Conservation (phyloP, 2,888 invertebrate genomes). For the Palloptera scutellata region DNA sequence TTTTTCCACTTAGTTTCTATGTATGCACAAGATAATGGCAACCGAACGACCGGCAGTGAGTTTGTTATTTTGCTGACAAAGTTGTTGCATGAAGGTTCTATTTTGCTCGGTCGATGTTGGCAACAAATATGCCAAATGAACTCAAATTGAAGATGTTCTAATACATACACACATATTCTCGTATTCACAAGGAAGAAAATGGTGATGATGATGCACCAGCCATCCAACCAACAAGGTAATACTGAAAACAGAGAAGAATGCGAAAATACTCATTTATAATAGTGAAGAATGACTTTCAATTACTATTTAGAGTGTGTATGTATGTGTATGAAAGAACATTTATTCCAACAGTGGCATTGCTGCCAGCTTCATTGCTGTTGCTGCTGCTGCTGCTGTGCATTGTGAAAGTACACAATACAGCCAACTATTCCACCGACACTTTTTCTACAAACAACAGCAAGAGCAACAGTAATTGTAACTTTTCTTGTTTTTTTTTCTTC, state of each 20-base stretch:
- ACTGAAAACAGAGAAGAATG: slow-evolving; percentile 8
- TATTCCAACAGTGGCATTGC: not conserved
- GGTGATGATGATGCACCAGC: not conserved
- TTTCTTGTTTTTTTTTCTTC: not conserved
- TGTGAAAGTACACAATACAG: no score
- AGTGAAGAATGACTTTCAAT: slow-evolving; percentile 39
- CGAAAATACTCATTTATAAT: slow-evolving; percentile 37
- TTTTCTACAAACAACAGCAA: no score
- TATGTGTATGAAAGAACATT: not conserved
- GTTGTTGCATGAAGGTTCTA: slow-evolving; percentile 5
- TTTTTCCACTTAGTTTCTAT: no score
- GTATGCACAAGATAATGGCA: no score
- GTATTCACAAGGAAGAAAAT: not conserved
- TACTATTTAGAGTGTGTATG: slow-evolving; percentile 25
- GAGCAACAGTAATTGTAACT: not conserved
- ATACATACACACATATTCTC: no score
- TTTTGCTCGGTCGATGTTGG: slow-evolving; percentile 3
- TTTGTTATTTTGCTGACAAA: slow-evolving; percentile 17
- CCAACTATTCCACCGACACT: no score
- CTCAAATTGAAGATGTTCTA: not conserved
- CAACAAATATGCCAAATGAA: slow-evolving; percentile 27
- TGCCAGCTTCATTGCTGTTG: not conserved
- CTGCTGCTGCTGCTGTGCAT: no score
- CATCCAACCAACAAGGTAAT: not conserved
- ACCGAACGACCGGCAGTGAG: slow-evolving; percentile 15